Conservation (phyloP, 2,888 invertebrate species). For the Philonicus albiceps region DNA sequence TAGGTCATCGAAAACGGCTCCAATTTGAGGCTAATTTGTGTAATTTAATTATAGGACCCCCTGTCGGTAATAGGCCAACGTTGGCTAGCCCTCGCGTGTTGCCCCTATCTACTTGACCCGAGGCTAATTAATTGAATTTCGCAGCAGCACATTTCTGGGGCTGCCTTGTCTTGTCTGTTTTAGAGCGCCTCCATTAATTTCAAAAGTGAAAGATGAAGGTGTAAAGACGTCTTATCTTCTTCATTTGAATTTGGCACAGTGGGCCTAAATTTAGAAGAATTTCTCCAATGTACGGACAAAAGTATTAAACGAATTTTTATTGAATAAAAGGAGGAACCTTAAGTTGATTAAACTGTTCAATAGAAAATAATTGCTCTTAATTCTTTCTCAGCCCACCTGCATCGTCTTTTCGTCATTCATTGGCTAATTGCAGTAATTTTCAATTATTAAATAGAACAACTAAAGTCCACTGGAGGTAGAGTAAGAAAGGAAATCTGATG, state of each 20-base stretch:
- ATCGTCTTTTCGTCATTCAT: background rate
- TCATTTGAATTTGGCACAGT: background rate
- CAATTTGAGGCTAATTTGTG: constrained; percentile 27
- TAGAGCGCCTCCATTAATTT: constrained; percentile 20
- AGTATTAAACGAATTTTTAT: background rate
- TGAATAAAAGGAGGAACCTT: background rate
- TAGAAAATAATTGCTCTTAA: background rate
- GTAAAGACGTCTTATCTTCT: background rate
- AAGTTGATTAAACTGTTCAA: background rate
- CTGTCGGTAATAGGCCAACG: background rate
- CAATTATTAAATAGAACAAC: background rate
- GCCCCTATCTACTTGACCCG: background rate
- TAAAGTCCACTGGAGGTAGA: background rate
- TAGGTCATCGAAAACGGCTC: background rate
- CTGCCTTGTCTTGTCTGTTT: background rate
- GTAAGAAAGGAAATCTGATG: background rate
- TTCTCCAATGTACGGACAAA: background rate
- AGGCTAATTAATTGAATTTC: constrained; percentile 1
- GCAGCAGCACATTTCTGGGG: background rate
- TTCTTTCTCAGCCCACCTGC: background rate
- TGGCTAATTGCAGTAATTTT: background rate
- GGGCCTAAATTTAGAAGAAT: background rate
- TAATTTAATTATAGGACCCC: constrained; percentile 30
- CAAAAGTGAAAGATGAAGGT: constrained; percentile 24
- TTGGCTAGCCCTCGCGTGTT: constrained; percentile 9